phyloP scores from a whole-genome alignment of 1,140 invertebrate species.

The Teleopsis dalmanni region DNA sequence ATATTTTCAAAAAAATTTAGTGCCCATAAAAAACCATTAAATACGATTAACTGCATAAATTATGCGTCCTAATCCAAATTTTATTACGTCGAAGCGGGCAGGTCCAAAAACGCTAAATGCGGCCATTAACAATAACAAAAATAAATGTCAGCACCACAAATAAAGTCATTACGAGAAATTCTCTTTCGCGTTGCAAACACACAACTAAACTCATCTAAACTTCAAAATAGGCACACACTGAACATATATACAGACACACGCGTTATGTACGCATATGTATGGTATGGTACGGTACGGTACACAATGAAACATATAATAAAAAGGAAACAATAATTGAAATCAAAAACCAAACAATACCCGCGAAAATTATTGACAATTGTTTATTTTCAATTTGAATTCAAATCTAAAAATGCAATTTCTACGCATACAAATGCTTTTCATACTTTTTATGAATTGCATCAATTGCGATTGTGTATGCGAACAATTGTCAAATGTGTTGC shows the following conservation, averaged over 20 bases:
- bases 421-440: slow-evolving; percentile 39
- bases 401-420: slow-evolving; percentile 35
- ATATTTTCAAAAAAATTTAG: too few species aligned
- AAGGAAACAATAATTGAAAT: too few species aligned
- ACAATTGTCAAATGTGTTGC: too few species aligned
- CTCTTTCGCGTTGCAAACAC: too few species aligned
- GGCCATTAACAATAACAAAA: slow-evolving; percentile 7
- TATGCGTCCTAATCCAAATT: slow-evolving; percentile 9
- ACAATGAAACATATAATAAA: too few species aligned
- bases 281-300: too few species aligned
- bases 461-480: slow-evolving; percentile 22
- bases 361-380: slow-evolving; percentile 10
- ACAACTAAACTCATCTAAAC: too few species aligned
- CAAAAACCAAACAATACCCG: slow-evolving; percentile 7
- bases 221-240: too few species aligned
- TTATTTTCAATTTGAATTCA: slow-evolving; percentile 10
- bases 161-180: slow-evolving; percentile 11
- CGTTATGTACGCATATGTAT: too few species aligned
- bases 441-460: slow-evolving; percentile 31
- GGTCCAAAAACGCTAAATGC: neutral
- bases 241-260: too few species aligned
- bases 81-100: neutral
- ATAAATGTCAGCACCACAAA: too few species aligned
- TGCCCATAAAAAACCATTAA: too few species aligned
- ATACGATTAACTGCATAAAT: slow-evolving; percentile 11